Evolutionary conservation across 1,140 invertebrate genomes (phyloP), one percentile per base, ranked within the genome.

Genomic region (Aphaenogaster rudis): DNA sequence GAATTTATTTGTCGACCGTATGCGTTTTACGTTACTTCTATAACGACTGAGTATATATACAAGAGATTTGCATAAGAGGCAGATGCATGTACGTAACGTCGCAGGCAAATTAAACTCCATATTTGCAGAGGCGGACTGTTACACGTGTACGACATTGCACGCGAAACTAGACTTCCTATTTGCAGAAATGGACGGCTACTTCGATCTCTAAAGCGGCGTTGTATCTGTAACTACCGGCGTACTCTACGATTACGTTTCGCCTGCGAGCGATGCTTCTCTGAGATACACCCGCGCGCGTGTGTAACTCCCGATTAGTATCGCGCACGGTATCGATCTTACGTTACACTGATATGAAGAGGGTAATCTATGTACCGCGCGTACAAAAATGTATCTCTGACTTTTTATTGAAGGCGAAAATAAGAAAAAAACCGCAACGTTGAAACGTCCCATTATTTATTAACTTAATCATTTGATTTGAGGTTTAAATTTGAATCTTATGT

Each of bases 81-180:
- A 61, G n/a, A 48, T 39, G 69, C 36, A 21, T 48, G 28, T 21
- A 45, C 13, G 80, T 61, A 59, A 74, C 52, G 28, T 36, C 39
- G 42, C 28, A 17, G 13, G 54, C 54, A 45, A 45, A 57, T 69
- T 69, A 54, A 50, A 42, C 28, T 61, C 52, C 42, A 74, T 84
- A 74, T 74, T 63, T 76, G 54, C 42, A 36, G 69, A 82, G 45
- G 54, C 80, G 45, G 28, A 84, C 39, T 76, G 69, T 84, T 74
- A 74, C 80, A 84, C 50, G 76, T 64, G 57, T 74, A 57, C 52
- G 87, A 86, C 84, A 69, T 78, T 71, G 67, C 76, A 71, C 80
- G 80, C 72, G 86, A 87, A 67, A 72, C 85, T 82, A 79, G 72
- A 87, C 88, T 77, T 77, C 67, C 88, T 82, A 74, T 87, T 88